These are phyloP conservation scores for Thymelicus sylvestris DNA, from an alignment of 2,888 invertebrate species.

Conservation along the genomic window DNA sequence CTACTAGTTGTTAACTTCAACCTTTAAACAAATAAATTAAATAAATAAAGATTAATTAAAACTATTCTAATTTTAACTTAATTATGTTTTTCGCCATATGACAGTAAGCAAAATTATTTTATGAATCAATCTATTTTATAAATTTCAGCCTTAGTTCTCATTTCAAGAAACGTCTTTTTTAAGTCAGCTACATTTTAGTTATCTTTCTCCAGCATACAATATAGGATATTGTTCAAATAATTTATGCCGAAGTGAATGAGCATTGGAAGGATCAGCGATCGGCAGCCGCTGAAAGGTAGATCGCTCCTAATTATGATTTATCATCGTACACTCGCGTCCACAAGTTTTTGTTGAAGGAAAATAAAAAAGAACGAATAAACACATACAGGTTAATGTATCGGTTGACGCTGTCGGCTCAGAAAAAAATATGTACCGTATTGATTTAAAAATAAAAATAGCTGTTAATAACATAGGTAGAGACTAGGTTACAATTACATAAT, in stretches of 20 bases:
- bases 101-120: background rate
- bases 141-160: too few relatives aligned
- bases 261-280: constrained; percentile 64
- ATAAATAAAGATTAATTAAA: too few relatives aligned
- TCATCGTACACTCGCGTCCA: constrained; percentile 40
- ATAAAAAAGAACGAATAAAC: background rate
- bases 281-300: constrained; percentile 75
- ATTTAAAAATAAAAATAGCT: too few relatives aligned
- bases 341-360: constrained; percentile 17
- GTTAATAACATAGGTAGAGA: too few relatives aligned
- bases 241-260: constrained; percentile 31
- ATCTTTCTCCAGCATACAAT: constrained; percentile 13
- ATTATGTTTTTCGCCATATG: too few relatives aligned
- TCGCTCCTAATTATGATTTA: constrained; percentile 79
- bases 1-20: too few relatives aligned
- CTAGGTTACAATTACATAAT: too few relatives aligned
- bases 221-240: constrained; percentile 25
- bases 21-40: too few relatives aligned
- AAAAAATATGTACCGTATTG: too few relatives aligned
- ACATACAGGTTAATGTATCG: background rate
- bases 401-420: background rate
- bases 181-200: constrained; percentile 5
- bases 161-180: too few relatives aligned
- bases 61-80: too few relatives aligned
- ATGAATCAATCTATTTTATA: too few relatives aligned